phyloP scores from a whole-genome alignment of 2,888 invertebrate species.

The Leptarthrus brevirostris region DNA sequence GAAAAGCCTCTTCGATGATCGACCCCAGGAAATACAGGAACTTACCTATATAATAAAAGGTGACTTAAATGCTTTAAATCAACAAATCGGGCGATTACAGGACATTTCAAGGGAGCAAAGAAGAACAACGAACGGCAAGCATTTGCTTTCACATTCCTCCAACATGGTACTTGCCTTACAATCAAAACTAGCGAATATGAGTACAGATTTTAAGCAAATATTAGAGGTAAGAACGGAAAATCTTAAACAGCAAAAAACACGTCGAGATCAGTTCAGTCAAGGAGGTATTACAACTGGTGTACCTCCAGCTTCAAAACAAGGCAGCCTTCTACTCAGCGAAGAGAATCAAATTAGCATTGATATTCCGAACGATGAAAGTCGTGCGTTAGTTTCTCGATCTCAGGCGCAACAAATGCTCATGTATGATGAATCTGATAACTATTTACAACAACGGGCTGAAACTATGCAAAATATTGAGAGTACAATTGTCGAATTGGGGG shows the following conservation, averaged over 20 bases:
- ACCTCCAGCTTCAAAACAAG: slow-evolving; percentile 71
- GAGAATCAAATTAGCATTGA: slow-evolving; percentile 86
- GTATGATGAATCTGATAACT: slow-evolving; percentile 89
- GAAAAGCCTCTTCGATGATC: slow-evolving; percentile 96
- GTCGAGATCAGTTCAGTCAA: slow-evolving; percentile 84
- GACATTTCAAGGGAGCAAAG: slow-evolving; percentile 82
- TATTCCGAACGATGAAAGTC: slow-evolving; percentile 70
- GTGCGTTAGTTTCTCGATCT: slow-evolving; percentile 57
- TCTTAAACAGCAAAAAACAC: slow-evolving; percentile 91
- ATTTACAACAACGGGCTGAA: slow-evolving; percentile 92
- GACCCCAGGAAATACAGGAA: slow-evolving; percentile 96
- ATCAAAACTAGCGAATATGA: slow-evolving; percentile 96
- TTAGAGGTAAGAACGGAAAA: slow-evolving; percentile 98
- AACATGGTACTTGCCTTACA: slow-evolving; percentile 92
- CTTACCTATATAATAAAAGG: slow-evolving; percentile 97
- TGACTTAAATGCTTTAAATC: slow-evolving; percentile 93
- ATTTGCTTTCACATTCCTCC: slow-evolving; percentile 91
- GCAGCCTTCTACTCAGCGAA: slow-evolving; percentile 65
- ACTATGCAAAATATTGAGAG: slow-evolving; percentile 99
- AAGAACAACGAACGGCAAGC: slow-evolving; percentile 73
- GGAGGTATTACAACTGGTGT: slow-evolving; percentile 73
- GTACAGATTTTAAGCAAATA: slow-evolving; percentile 96
- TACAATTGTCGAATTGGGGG: slow-evolving; percentile 98
- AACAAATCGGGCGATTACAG: slow-evolving; percentile 93
- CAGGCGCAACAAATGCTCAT: slow-evolving; percentile 76